Evolutionary conservation across 2,888 invertebrate species (phyloP), one percentile per base, ranked within the genome.

Genomic region (Augochlorella aurata): DNA sequence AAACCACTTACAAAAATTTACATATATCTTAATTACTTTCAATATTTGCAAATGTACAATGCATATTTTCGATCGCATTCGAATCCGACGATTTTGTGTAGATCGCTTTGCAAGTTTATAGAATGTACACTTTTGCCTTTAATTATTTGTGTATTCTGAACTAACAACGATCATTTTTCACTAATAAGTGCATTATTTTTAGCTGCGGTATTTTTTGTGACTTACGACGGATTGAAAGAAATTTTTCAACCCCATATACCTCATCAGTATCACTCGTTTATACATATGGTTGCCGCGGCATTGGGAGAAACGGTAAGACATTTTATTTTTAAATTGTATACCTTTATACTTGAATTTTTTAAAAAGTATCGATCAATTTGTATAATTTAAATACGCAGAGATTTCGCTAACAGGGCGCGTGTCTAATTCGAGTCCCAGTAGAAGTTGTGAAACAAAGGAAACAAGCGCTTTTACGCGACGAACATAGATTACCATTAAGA

Each of bases 371-470:
- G 7, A 50, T 8, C 24, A 18, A 49, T 45, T 58, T 74, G 9
- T 44, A 38, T 68, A 29, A 72, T n/a, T 71, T 63, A 71, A 54
- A 8, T 75, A 63, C 61, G 61, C 16, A 18, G 3, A n/a, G 18
- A 52, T 68, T 44, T 78, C 16, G 63, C 10, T 44, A 49, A 16
- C 92, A 98, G 98, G 94, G 96, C 75, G 98, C 98, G 10, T 99
- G 99, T 92, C 92, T 97, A 5, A 96, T 99, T 50, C 95, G 99
- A 85, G 99, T 99, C 4, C 99, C 99, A 0, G 97, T 98, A 8
- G 99, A 99, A 94, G 97, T 99, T 79, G 96, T 98, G 0, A 99
- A 99, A 93, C 99, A 99, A 94, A 95, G 99, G 81, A 96, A 97
- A 52, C 99, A 99, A 94, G 97, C 97, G 0, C 95, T 94, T 14